Evolutionary conservation across 2,113 vertebrate genomes (phyloP).

Genomic region (Paradisaea rubra): DNA sequence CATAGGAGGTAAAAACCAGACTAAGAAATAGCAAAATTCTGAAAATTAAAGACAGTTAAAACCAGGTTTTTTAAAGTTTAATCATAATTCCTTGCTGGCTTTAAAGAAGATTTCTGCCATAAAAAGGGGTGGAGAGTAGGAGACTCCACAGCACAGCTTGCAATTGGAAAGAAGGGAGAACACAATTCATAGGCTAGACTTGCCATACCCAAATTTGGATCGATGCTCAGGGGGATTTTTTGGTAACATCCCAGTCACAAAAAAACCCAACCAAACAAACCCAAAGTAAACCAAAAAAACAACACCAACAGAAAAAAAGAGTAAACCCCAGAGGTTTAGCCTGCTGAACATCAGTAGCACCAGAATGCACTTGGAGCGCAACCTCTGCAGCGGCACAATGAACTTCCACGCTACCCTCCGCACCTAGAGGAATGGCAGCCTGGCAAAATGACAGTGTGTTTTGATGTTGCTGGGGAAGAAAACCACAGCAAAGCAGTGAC

Average conservation of each 20-base stretch:
- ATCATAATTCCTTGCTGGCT: neutral
- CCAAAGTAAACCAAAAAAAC: neutral
- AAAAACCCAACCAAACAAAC: neutral
- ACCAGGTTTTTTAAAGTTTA: neutral
- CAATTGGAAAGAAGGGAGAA: neutral
- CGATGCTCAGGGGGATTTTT: neutral
- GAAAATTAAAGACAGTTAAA: neutral
- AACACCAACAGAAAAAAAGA: neutral
- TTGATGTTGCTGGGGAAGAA: conserved; percentile 1
- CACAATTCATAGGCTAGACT: neutral
- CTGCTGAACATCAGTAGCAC: neutral
- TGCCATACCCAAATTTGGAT: neutral
- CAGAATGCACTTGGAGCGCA: neutral
- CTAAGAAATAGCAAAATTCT: neutral
- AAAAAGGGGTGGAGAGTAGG: neutral
- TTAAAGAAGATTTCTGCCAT: neutral
- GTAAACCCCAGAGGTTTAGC: neutral
- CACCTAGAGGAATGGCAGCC: neutral
- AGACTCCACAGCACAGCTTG: neutral
- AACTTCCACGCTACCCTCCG: neutral
- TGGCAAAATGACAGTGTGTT: neutral
- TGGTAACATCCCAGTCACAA: neutral
- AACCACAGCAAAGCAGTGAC: conserved; percentile 34
- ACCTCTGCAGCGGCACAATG: neutral
- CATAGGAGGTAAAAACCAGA: neutral